Evolutionary conservation across 2,888 invertebrate species (phyloP).

Genomic region (Eilema depressum): DNA sequence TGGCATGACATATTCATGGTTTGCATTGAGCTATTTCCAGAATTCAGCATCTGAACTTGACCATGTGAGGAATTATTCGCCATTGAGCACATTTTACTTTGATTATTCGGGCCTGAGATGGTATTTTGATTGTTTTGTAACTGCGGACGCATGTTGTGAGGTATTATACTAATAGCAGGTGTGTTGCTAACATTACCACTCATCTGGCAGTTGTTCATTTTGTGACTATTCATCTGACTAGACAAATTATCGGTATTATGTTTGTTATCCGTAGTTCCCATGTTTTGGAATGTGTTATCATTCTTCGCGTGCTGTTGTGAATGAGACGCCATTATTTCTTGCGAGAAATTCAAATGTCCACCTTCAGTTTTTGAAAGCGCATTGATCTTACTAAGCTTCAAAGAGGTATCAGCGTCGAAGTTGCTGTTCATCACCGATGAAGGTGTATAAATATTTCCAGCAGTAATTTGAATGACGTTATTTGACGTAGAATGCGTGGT

Average conservation of each 20-base stretch:
- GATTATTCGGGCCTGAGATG: constrained; percentile 71
- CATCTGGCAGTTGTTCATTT: constrained; percentile 81
- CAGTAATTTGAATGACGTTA: constrained; percentile 82
- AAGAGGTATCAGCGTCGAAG: constrained; percentile 81
- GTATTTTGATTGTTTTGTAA: constrained; percentile 75
- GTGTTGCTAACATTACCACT: constrained; percentile 70
- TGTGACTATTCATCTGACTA: constrained; percentile 78
- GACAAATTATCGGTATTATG: constrained; percentile 69
- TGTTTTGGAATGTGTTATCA: constrained; percentile 80
- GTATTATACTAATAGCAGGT: constrained; percentile 80
- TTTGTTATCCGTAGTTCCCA: constrained; percentile 76
- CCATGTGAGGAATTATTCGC: constrained; percentile 72
- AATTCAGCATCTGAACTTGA: constrained; percentile 77
- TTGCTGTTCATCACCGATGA: constrained; percentile 76
- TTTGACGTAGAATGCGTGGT: constrained; percentile 74
- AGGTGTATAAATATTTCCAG: constrained; percentile 81
- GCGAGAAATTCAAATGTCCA: constrained; percentile 81
- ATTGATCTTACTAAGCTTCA: constrained; percentile 82
- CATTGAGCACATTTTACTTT: constrained; percentile 80
- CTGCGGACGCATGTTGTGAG: constrained; percentile 78
- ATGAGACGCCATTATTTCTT: constrained; percentile 83
- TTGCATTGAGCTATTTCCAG: constrained; percentile 77
- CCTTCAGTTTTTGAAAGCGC: constrained; percentile 82
- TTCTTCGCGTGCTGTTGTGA: constrained; percentile 79
- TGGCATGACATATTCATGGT: constrained; percentile 80